A percentile compares a stretch with the other conserved stretches of the same genome.
These are phyloP conservation scores for Euproctis similis DNA, from an alignment of 2,888 invertebrate species.

Conservation along the genomic window DNA sequence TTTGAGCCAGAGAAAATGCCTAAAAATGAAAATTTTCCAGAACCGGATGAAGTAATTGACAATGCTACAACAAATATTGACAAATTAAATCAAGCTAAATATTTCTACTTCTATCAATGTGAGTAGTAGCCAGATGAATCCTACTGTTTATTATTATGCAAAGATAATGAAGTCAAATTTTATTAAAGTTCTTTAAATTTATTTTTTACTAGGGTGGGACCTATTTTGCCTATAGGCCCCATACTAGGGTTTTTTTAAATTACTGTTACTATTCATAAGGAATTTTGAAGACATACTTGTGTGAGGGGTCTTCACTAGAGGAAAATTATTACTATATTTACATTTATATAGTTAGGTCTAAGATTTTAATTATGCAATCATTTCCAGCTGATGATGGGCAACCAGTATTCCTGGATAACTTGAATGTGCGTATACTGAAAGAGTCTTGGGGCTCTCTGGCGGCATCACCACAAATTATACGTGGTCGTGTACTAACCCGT, in stretches of 20 bases:
- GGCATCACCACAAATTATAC: constrained; percentile 82
- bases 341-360: neutral
- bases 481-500: constrained; percentile 89
- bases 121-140: too few relatives aligned
- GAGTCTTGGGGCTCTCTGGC: constrained; percentile 89
- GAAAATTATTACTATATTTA: constrained; percentile 3
- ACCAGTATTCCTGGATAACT: constrained; percentile 91
- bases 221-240: too few relatives aligned
- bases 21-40: constrained; percentile 32
- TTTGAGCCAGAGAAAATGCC: constrained; percentile 42
- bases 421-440: constrained; percentile 93
- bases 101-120: constrained; percentile 91
- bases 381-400: constrained; percentile 89
- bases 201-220: too few relatives aligned
- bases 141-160: too few relatives aligned
- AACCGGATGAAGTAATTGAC: constrained; percentile 29
- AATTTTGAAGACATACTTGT: too few relatives aligned
- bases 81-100: constrained; percentile 70
- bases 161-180: too few relatives aligned
- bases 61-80: constrained; percentile 45
- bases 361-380: too few relatives aligned
- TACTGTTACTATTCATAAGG: too few relatives aligned
- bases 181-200: too few relatives aligned
- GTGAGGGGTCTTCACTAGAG: too few relatives aligned
- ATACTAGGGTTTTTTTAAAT: neutral